These are phyloP conservation scores for Oryctolagus cuniculus DNA, from an alignment of 2,113 vertebrate species.

Conservation along the genomic window DNA sequence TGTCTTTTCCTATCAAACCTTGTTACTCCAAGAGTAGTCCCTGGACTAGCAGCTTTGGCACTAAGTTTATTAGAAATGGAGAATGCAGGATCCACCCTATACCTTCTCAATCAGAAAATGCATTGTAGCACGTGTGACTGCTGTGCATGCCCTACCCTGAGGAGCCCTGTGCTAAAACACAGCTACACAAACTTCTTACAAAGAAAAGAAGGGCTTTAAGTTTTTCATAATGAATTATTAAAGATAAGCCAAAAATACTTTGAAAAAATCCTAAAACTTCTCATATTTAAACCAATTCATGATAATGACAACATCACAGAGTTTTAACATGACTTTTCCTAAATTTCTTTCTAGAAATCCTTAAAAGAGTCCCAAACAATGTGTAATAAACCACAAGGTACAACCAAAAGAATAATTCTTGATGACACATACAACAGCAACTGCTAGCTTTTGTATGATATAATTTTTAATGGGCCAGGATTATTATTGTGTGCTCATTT, in stretches of 20 bases:
- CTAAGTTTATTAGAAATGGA: slow-evolving; percentile 2
- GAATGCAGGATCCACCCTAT: background rate
- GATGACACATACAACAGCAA: slow-evolving; percentile 61
- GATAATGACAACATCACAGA: background rate
- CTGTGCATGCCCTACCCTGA: background rate
- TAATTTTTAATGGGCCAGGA: slow-evolving; percentile 63
- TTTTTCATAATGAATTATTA: slow-evolving; percentile 36
- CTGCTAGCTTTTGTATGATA: slow-evolving; percentile 42
- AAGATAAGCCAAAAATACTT: background rate
- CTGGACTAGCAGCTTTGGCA: background rate
- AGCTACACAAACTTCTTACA: background rate
- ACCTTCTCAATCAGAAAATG: background rate
- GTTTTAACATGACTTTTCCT: background rate
- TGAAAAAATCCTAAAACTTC: slow-evolving; percentile 1
- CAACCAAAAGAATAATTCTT: slow-evolving; percentile 41
- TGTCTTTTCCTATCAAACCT: slow-evolving; percentile 33
- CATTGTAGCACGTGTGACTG: background rate
- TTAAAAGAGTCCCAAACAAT: background rate
- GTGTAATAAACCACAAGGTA: slow-evolving; percentile 33
- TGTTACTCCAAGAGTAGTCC: background rate
- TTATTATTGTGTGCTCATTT: slow-evolving; percentile 76
- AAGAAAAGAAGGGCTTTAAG: background rate
- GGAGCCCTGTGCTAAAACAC: background rate
- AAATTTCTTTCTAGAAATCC: slow-evolving; percentile 42
- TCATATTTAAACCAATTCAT: slow-evolving; percentile 12